Base-by-base conservation (phyloP, 2,113 vertebrate species). In the Pelvicachromis taeniatus region DNA sequence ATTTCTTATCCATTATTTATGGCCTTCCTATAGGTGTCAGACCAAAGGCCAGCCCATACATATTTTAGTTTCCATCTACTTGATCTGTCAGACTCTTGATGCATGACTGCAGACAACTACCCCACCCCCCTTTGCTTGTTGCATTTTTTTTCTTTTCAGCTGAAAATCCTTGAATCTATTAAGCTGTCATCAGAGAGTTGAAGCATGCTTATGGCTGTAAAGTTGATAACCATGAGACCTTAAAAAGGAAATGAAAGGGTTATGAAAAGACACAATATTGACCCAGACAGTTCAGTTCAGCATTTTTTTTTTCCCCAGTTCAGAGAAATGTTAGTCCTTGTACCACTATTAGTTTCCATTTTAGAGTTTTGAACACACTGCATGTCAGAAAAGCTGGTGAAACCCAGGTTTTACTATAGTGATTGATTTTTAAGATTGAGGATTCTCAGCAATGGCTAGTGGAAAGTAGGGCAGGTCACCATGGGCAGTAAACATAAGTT, bases 31-130 rank as follows among this genome's bases (percentile, higher is more conserved):
- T 88, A 85, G 79, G 54, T 87, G 78, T 82, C 45, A 33, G 84
- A 88, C 83, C 79, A 87, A 88, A 88, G 75, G 61, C 45, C 70
- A 77, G 80, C 85, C 35, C 84, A 91, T 92, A 77, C 83, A 93
- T 92, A 91, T 94, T 93, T 95, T 78, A 92, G 65, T 70, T 88
- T 81, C 77, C 82, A 45, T 75, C 58, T 84, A 83, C 65, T 63
- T 84, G 54, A 56, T 75, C 56, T 68, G 55, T 42, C 77, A 81
- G 78, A 63, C n/a, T 61, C 35, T 14, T 78, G 19, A 52, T 80
- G 79, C 29, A 40, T 78, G 54, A 68, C 65, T 52, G 65, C 7
- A 33, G 54, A 59, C 26, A 54, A 31, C 40, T n/a, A 65, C 16
- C 14, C 50, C 14, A 26, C 40, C 59, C 13, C 23, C 61, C 4